Conservation (phyloP, 1,140 invertebrate genomes). For the Rhysida immarginata region DNA sequence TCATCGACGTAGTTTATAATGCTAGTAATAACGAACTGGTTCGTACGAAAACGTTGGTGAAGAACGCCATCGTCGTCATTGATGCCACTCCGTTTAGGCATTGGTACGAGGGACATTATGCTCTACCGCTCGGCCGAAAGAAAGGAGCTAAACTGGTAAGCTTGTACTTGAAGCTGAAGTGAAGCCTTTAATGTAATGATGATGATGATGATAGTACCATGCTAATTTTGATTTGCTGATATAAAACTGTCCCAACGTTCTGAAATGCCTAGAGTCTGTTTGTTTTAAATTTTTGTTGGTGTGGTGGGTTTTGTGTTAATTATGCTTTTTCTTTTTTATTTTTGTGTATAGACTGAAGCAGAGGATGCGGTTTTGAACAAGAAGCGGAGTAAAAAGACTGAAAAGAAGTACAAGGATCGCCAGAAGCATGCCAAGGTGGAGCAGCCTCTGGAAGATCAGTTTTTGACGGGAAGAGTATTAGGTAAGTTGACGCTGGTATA, state of each 20-base stretch:
- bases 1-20: constrained; percentile 99
- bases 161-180: not conserved
- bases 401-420: constrained; percentile 82
- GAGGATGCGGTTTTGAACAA: constrained; percentile 90
- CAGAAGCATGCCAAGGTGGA: constrained; percentile 90
- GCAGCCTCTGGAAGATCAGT: constrained; percentile 84
- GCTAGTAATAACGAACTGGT: constrained; percentile 98
- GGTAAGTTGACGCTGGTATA: constrained; percentile 39
- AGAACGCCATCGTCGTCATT: constrained; percentile 93
- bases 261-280: too few relatives aligned
- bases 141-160: constrained; percentile 82
- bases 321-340: too few relatives aligned
- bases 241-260: too few relatives aligned
- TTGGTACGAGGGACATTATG: constrained; percentile 97
- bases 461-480: constrained; percentile 82
- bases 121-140: constrained; percentile 83
- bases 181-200: not conserved
- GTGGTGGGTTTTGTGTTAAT: too few relatives aligned
- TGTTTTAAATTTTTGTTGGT: too few relatives aligned
- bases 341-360: constrained; percentile 80
- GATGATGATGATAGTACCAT: too few relatives aligned
- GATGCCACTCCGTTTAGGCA: constrained; percentile 97
- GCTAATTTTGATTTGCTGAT: too few relatives aligned
- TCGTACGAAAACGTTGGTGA: constrained; percentile 96
- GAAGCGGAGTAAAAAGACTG: constrained; percentile 79